These are phyloP conservation scores for Dolichallabes microphthalmus DNA, from an alignment of 2,113 vertebrate species.

Conservation along the genomic window DNA sequence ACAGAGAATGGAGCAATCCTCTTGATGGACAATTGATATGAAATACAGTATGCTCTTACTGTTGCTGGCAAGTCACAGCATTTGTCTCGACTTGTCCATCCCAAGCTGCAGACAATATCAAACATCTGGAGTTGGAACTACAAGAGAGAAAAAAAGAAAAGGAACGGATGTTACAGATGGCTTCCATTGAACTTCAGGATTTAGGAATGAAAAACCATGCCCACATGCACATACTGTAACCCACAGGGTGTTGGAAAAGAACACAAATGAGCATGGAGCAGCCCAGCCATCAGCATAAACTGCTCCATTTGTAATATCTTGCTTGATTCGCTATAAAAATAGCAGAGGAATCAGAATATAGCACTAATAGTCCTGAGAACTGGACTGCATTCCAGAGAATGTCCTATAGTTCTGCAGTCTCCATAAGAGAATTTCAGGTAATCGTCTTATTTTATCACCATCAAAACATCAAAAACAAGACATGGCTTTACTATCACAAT, in stretches of 20 bases:
- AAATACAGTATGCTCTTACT: conserved; percentile 77
- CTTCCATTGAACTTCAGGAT: conserved; percentile 52
- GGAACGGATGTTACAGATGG: conserved; percentile 63
- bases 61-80: conserved; percentile 95
- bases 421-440: neutral
- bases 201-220: conserved; percentile 52
- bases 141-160: conserved; percentile 55
- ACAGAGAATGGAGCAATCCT: neutral
- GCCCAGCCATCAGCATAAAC: conserved; percentile 4
- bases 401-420: no score
- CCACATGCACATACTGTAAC: conserved; percentile 44
- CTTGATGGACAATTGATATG: neutral
- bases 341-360: neutral
- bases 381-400: neutral
- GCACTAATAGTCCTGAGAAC: neutral
- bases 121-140: conserved; percentile 99
- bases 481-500: neutral
- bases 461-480: neutral
- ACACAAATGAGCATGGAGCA: conserved; percentile 27
- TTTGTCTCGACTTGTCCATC: conserved; percentile 96
- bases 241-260: conserved; percentile 39
- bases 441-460: neutral
- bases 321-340: neutral
- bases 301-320: neutral
- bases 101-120: conserved; percentile 94